These are phyloP conservation scores for Agrilus mali DNA, from an alignment of 2,888 invertebrate genomes.

Conservation along the genomic window DNA sequence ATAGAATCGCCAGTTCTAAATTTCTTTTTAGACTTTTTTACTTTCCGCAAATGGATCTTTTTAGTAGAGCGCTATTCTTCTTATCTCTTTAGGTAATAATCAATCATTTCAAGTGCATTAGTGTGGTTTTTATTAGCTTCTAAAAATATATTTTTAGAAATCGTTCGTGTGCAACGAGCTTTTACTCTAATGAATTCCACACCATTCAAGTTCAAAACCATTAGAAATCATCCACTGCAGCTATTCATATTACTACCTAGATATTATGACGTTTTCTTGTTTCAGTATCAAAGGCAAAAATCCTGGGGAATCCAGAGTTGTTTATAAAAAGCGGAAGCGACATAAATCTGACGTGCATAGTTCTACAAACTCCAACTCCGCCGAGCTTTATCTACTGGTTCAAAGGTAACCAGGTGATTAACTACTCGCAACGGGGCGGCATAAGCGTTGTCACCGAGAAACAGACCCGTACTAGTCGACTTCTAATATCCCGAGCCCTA, in stretches of 20 bases:
- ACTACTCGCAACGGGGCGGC: conserved; percentile 74
- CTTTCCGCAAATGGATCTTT: no score
- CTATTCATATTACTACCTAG: no score
- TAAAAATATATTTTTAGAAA: no score
- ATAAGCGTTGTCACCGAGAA: conserved; percentile 80
- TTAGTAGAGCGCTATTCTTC: no score
- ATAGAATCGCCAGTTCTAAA: no score
- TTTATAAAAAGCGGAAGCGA: conserved; percentile 83
- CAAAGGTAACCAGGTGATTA: conserved; percentile 67
- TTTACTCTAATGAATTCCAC: no score
- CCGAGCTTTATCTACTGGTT: conserved; percentile 76
- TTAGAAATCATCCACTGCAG: background rate
- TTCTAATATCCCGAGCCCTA: conserved; percentile 72
- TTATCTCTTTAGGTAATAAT: no score
- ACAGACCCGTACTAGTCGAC: conserved; percentile 69
- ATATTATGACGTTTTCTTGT: conserved; percentile 12
- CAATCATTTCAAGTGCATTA: no score
- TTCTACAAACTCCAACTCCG: conserved; percentile 69
- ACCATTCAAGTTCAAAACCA: background rate
- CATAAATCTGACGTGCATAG: conserved; percentile 83
- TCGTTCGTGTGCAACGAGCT: no score
- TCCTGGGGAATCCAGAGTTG: conserved; percentile 72
- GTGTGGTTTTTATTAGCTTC: no score
- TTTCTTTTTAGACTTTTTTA: no score
- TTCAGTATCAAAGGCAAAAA: conserved; percentile 81